Conservation (phyloP, 64 coral and sea anemone species). For the Porites lutea region DNA sequence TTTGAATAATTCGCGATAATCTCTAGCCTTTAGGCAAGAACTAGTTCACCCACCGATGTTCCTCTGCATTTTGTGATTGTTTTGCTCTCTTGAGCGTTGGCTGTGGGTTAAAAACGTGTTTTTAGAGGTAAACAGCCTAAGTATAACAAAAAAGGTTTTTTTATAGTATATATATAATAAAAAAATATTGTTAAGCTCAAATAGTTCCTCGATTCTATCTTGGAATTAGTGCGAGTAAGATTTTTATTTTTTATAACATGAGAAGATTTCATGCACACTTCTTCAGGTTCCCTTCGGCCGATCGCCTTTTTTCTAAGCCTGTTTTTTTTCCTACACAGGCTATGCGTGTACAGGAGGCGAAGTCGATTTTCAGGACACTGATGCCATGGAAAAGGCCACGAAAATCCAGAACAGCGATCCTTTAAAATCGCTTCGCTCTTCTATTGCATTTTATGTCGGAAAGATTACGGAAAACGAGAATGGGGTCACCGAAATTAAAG, state of each 20-base stretch:
- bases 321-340: background rate
- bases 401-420: background rate
- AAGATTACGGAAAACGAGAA: background rate
- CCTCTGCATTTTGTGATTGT: too few species aligned
- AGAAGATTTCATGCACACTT: constrained; percentile 1
- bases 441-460: background rate
- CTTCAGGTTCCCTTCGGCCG: background rate
- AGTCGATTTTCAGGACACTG: background rate
- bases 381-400: background rate
- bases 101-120: background rate
- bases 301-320: background rate
- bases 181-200: constrained; percentile 5
- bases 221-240: background rate
- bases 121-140: constrained; percentile 4
- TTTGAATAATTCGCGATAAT: too few species aligned
- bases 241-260: background rate
- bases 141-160: background rate
- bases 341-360: constrained; percentile 2
- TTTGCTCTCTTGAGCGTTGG: background rate
- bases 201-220: background rate
- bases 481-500: background rate
- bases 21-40: too few species aligned
- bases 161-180: constrained; percentile 1
- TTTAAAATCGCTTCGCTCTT: constrained; percentile 6
- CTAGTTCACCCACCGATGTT: too few species aligned